Evolutionary conservation across 2,113 vertebrate genomes (phyloP).

Genomic region (Trogon surrucura): DNA sequence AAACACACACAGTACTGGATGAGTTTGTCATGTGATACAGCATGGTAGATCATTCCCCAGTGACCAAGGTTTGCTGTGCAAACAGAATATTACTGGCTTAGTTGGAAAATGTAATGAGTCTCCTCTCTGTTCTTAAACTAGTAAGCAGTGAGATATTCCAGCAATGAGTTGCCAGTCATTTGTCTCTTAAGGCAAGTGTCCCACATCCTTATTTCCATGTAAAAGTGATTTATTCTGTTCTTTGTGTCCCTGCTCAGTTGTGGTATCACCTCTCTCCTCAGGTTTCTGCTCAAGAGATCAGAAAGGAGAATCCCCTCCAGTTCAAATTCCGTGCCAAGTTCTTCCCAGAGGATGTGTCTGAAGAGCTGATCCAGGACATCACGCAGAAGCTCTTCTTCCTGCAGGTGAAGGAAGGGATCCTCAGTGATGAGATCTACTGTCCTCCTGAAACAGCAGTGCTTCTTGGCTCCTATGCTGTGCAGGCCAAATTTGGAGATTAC

Average conservation of each 20-base stretch:
- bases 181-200: background rate
- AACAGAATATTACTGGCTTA: background rate
- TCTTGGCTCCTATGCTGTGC: slow-evolving; percentile 93
- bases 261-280: slow-evolving; percentile 39
- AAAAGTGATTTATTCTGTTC: background rate
- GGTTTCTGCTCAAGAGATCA: slow-evolving; percentile 93
- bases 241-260: background rate
- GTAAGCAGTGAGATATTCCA: background rate
- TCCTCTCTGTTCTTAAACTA: background rate
- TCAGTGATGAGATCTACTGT: slow-evolving; percentile 94
- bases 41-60: background rate
- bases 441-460: slow-evolving; percentile 95
- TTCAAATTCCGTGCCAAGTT: slow-evolving; percentile 96
- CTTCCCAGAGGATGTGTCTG: slow-evolving; percentile 92
- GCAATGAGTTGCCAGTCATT: background rate
- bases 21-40: background rate
- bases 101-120: background rate
- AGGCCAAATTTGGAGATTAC: slow-evolving; percentile 96
- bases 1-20: fast-evolving
- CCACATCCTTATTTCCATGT: background rate
- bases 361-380: slow-evolving; percentile 95
- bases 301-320: slow-evolving; percentile 92
- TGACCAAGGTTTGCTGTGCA: background rate
- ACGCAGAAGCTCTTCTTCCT: slow-evolving; percentile 98
- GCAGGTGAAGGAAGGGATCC: slow-evolving; percentile 93